Conservation (phyloP, 2,113 vertebrate species). For the Myanophis thanlyinensis region DNA sequence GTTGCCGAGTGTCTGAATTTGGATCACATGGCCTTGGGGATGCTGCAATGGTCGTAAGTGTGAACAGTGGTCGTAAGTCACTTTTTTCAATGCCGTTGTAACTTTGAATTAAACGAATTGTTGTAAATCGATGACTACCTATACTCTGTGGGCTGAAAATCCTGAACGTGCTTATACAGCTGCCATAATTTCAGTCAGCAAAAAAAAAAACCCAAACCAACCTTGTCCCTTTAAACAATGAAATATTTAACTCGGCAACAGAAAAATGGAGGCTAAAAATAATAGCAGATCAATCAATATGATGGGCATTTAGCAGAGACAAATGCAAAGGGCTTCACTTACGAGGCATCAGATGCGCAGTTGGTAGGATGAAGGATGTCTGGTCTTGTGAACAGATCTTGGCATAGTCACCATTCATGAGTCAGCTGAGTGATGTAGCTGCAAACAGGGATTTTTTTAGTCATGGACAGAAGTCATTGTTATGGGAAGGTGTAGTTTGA, state of each 20-base stretch:
- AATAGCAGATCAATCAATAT: neutral
- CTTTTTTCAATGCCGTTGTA: neutral
- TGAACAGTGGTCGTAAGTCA: neutral
- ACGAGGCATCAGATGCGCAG: neutral
- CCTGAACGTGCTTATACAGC: neutral
- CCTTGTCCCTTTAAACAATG: neutral
- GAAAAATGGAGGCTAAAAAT: neutral
- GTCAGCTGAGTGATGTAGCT: neutral
- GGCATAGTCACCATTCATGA: neutral
- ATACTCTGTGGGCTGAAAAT: too few relatives aligned
- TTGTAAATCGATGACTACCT: conserved; percentile 11
- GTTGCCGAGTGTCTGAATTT: neutral
- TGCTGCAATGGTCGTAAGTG: neutral
- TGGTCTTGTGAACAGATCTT: neutral
- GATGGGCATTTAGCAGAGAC: neutral
- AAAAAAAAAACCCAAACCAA: neutral
- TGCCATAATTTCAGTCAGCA: neutral
- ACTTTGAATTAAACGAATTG: neutral
- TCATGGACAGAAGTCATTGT: neutral
- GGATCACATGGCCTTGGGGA: neutral
- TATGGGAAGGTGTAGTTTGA: neutral
- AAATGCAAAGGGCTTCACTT: neutral
- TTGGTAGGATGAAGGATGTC: neutral
- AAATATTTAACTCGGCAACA: neutral
- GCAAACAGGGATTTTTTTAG: neutral